Conservation (phyloP, 2,888 invertebrate species). For the Anaspis maculata region DNA sequence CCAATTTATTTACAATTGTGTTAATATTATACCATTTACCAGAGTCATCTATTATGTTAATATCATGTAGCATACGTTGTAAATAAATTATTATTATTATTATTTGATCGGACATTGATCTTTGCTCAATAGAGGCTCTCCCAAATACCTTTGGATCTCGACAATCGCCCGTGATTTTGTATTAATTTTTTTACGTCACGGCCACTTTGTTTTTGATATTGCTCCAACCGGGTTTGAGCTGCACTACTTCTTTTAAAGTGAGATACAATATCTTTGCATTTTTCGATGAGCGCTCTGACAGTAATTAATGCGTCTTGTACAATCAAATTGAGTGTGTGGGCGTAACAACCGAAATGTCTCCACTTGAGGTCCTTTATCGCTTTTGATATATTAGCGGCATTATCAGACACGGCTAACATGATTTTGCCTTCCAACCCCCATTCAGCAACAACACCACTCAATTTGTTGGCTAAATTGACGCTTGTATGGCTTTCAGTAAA, state of each 20-base stretch:
- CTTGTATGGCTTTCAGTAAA: slow-evolving; percentile 18
- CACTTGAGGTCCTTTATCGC: slow-evolving; percentile 18
- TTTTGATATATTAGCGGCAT: slow-evolving; percentile 24
- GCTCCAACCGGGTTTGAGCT: slow-evolving; percentile 10
- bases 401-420: slow-evolving; percentile 20
- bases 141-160: slow-evolving; percentile 4
- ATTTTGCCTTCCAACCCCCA: slow-evolving; percentile 19
- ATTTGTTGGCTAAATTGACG: slow-evolving; percentile 13
- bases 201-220: slow-evolving; percentile 9
- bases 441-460: slow-evolving; percentile 10
- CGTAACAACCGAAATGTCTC: slow-evolving; percentile 24
- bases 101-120: not conserved
- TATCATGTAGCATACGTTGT: too few relatives aligned
- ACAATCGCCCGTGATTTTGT: slow-evolving; percentile 7
- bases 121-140: slow-evolving; percentile 1
- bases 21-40: too few relatives aligned
- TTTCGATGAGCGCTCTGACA: slow-evolving; percentile 7
- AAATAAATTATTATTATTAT: too few relatives aligned
- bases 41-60: too few relatives aligned
- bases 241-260: slow-evolving; percentile 13
- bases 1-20: too few relatives aligned
- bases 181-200: slow-evolving; percentile 6
- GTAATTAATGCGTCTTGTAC: slow-evolving; percentile 19
- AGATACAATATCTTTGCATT: slow-evolving; percentile 16
- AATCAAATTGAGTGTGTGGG: slow-evolving; percentile 25